A percentile compares a stretch with the other conserved stretches of the same genome.
phyloP scores from a whole-genome alignment of 2,888 invertebrate genomes.

The Tigriopus californicus region DNA sequence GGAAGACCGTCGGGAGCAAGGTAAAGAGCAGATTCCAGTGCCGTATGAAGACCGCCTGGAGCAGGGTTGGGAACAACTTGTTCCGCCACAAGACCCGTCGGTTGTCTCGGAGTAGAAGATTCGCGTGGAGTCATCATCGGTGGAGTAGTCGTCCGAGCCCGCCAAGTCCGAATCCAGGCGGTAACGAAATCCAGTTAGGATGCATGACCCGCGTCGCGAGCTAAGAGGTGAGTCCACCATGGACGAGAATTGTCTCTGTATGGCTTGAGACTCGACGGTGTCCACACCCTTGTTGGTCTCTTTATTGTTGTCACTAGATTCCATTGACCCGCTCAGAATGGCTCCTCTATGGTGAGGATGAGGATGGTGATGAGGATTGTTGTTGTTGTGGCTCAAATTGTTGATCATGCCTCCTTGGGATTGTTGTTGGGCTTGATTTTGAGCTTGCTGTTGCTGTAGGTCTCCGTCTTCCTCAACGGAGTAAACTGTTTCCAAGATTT shows the following conservation, averaged over 20 bases:
- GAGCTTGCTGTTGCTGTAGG: conserved; percentile 34
- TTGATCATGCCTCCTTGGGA: conserved; percentile 27
- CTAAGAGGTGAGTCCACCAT: not conserved
- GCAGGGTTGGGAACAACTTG: not conserved
- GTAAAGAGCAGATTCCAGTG: not conserved
- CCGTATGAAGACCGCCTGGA: not conserved
- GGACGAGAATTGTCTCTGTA: too few species aligned
- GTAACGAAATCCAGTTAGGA: not conserved
- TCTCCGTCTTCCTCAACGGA: conserved; percentile 59
- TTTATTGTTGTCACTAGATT: not conserved
- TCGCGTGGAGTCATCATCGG: conserved; percentile 9
- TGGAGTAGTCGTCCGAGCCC: not conserved
- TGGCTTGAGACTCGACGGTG: too few species aligned
- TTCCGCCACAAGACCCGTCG: not conserved
- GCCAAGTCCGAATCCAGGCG: conserved; percentile 5
- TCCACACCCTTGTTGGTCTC: not conserved
- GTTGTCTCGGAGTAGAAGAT: conserved; percentile 7
- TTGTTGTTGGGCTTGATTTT: conserved; percentile 37
- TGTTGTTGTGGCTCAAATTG: conserved; percentile 7
- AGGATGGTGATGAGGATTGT: too few species aligned
- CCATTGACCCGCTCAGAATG: not conserved
- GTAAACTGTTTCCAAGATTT: conserved; percentile 37
- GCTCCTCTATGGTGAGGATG: not conserved
- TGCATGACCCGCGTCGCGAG: not conserved
- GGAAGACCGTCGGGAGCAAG: not conserved